Evolutionary conservation across 2,113 vertebrate genomes (phyloP), one percentile per base, ranked within the genome.

Genomic region (Hylia prasina): DNA sequence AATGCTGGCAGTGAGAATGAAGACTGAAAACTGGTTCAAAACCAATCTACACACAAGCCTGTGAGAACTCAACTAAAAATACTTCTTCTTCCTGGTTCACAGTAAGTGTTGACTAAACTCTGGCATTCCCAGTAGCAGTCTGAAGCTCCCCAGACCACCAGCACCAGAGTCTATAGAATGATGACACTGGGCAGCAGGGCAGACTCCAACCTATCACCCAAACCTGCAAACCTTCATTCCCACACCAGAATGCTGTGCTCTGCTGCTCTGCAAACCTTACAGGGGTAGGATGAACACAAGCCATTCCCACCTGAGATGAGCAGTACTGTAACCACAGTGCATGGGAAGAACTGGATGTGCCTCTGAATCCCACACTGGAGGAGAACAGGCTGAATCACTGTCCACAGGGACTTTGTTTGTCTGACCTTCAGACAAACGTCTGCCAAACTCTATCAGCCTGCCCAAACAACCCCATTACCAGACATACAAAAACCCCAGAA

Each of bases 241-340:
- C n/a, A 68, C 35, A n/a, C 10, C 18, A 1, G 30, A 57, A 22
- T 0, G 0, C 51, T 4, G 2, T 24, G 70, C 42, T 63, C 86
- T 71, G 31, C 79, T 65, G 45, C 47, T 58, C 82, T 31, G 28
- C 33, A 37, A 50, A 47, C 31, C n/a, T 56, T 5, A 6, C 12
- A 5, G 7, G 40, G 10, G 22, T 61, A 70, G 24, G 45, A 61
- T 11, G 15, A 73, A 37, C 50, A n/a, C 4, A 22, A 35, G 31
- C 11, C 31, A 27, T 21, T 87, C n/a, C 73, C 69, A 82, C 14
- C 30, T 13, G 15, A 77, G 60, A 42, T 6, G 37, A 65, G 27
- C 25, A 42, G 53, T 47, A 35, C 18, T 0, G 0, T 25, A 68
- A 58, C 25, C 0, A 0, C 64, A 60, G 53, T 0, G 0, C 39